Base-by-base conservation (phyloP, 1,140 invertebrate species). In the Drosophila bocqueti region DNA sequence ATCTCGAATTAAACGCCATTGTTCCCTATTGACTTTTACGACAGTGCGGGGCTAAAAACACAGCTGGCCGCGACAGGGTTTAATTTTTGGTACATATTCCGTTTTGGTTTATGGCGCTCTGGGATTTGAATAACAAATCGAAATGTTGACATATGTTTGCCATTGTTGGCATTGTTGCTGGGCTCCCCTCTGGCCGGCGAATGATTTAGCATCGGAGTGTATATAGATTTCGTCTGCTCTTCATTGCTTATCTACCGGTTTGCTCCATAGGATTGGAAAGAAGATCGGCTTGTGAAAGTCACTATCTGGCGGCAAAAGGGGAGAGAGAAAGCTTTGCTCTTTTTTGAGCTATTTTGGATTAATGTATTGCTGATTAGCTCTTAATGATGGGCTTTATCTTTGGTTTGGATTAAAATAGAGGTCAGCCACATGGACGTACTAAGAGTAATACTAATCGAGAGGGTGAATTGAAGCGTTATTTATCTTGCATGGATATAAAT, bases 71-170 rank as follows among this genome's bases (percentile, higher is more conserved):
- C 54, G 40, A 38, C 59, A 80, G 49, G 68, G 80, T 89, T 80
- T 74, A 77, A 47, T 80, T 83, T 77, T 79, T 81, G 60, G 66
- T 79, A 43, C 52, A n/a, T 57, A 42, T 52, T 40, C 24, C 62
- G 65, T 26, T 21, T 46, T 71, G 52, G 24, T 72, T 87, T 87
- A 79, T 87, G 83, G 78, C 71, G 64, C 63, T 72, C 66, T 55
- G 54, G 46, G 60, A 89, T 89, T 89, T 84, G 78, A 84, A 89
- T 89, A 84, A 89, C 81, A 89, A 89, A 89, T 81, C 81, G 68
- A 89, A 84, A 84, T 84, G 84, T 84, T 84, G 84, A 89, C 81
- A 86, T 86, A 83, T 86, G 79, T 72, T 87, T 76, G 83, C 74
- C 81, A 79, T 89, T 89, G 68, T 81, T 76, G 73, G 46, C 73